These are phyloP conservation scores for Seriola quinqueradiata DNA, from an alignment of 2,113 vertebrate genomes.

Conservation along the genomic window DNA sequence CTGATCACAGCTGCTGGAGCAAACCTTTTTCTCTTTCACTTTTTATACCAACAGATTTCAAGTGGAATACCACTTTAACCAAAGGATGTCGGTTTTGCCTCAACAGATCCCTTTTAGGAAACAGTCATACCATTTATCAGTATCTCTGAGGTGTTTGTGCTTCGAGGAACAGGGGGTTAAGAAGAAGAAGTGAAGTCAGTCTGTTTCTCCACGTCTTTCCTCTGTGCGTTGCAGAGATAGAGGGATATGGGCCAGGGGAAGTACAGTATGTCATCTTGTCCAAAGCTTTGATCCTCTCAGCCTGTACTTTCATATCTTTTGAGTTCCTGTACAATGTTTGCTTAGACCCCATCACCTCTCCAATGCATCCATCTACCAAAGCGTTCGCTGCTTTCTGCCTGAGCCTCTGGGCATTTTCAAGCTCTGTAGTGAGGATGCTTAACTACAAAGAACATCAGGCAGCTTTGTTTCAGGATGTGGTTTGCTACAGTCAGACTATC, in stretches of 20 bases:
- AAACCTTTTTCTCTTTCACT: constrained; percentile 4
- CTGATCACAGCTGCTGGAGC: constrained; percentile 3
- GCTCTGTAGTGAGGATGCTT: constrained; percentile 69
- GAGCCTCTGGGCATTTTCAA: constrained; percentile 68
- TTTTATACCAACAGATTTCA: constrained; percentile 15
- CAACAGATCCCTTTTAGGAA: constrained; percentile 30
- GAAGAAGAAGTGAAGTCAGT: constrained; percentile 22
- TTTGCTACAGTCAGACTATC: constrained; percentile 65
- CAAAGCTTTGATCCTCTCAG: constrained; percentile 77
- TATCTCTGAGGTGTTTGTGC: constrained; percentile 65
- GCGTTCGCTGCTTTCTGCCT: constrained; percentile 66
- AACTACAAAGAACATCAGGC: constrained; percentile 77
- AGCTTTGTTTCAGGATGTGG: constrained; percentile 73
- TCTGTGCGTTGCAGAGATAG: constrained; percentile 68
- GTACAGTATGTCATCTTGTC: constrained; percentile 75
- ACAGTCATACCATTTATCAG: constrained; percentile 63
- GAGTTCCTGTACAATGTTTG: constrained; percentile 65
- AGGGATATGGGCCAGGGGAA: constrained; percentile 69
- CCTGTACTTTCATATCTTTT: constrained; percentile 71
- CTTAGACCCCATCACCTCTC: constrained; percentile 77
- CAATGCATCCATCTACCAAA: constrained; percentile 70
- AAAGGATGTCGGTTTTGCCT: constrained; percentile 20
- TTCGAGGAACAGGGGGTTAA: constrained; percentile 58
- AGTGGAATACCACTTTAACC: constrained; percentile 16
- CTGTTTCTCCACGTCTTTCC: constrained; percentile 50